phyloP scores from a whole-genome alignment of 2,888 invertebrate species.

The Apomyelois bistriatella region DNA sequence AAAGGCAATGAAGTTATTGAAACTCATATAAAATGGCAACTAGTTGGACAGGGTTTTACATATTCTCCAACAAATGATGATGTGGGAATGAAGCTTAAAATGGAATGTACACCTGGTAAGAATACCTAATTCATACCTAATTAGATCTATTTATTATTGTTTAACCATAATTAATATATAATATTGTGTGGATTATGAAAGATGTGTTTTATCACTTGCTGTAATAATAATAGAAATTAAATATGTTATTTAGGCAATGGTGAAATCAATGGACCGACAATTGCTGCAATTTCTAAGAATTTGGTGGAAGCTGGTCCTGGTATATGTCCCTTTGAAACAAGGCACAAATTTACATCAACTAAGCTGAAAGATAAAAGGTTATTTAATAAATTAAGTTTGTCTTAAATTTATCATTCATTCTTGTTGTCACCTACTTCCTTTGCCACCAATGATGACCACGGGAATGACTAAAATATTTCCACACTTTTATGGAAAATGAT shows the following conservation, averaged over 20 bases:
- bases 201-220: too few relatives aligned
- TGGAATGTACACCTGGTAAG: slow-evolving; percentile 74
- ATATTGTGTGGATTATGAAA: too few relatives aligned
- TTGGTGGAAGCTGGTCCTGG: slow-evolving; percentile 87
- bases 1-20: slow-evolving; percentile 50
- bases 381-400: background rate
- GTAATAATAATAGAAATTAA: too few relatives aligned
- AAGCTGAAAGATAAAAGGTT: slow-evolving; percentile 80
- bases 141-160: too few relatives aligned
- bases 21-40: slow-evolving; percentile 76
- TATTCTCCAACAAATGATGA: slow-evolving; percentile 82
- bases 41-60: slow-evolving; percentile 78
- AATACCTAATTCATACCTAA: background rate
- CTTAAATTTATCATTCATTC: too few relatives aligned
- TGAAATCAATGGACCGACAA: slow-evolving; percentile 77
- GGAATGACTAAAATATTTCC: too few relatives aligned
- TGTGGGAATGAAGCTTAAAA: slow-evolving; percentile 84
- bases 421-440: too few relatives aligned
- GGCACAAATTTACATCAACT: slow-evolving; percentile 85
- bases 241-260: slow-evolving; percentile 53
- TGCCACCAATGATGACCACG: too few relatives aligned
- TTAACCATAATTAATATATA: too few relatives aligned
- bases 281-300: slow-evolving; percentile 80
- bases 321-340: slow-evolving; percentile 88
- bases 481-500: too few relatives aligned